Evolutionary conservation across 2,888 invertebrate species (phyloP).

Genomic region (Pristionchus arcanus): DNA sequence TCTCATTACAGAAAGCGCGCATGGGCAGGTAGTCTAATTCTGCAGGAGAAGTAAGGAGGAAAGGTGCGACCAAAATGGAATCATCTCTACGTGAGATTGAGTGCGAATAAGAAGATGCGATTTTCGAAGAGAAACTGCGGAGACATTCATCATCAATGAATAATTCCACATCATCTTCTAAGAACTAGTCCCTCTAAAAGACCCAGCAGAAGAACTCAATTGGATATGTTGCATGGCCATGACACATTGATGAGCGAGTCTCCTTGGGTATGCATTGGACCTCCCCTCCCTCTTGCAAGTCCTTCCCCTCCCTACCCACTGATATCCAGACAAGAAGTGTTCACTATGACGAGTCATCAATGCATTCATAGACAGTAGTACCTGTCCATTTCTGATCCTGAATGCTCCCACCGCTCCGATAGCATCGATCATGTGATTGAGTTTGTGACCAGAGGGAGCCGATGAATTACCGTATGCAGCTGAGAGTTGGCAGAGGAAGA

Average conservation of each 20-base stretch:
- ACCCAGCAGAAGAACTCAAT: not conserved
- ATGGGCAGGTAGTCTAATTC: constrained; percentile 15
- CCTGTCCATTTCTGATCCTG: constrained; percentile 76
- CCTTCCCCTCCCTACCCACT: not conserved
- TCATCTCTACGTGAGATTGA: constrained; percentile 5
- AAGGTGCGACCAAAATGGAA: not conserved
- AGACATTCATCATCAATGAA: constrained; percentile 22
- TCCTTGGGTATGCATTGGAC: constrained; percentile 41
- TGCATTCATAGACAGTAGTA: constrained; percentile 46
- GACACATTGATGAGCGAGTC: constrained; percentile 38
- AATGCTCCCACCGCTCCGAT: constrained; percentile 78
- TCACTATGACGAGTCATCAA: not conserved
- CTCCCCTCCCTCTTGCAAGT: constrained; percentile 17
- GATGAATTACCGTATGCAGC: constrained; percentile 77
- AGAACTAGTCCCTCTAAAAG: constrained; percentile 6
- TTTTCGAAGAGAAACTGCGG: not conserved
- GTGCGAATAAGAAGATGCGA: not conserved
- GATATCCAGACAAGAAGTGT: constrained; percentile 1
- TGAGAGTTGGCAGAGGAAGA: constrained; percentile 78
- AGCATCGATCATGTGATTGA: constrained; percentile 79
- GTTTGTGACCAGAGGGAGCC: constrained; percentile 74
- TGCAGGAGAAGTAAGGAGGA: not conserved
- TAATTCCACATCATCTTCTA: not conserved
- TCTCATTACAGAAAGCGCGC: constrained; percentile 31
- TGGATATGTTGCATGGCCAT: constrained; percentile 43